Evolutionary conservation across 2,888 invertebrate species (phyloP).

Genomic region (Spisula solida): DNA sequence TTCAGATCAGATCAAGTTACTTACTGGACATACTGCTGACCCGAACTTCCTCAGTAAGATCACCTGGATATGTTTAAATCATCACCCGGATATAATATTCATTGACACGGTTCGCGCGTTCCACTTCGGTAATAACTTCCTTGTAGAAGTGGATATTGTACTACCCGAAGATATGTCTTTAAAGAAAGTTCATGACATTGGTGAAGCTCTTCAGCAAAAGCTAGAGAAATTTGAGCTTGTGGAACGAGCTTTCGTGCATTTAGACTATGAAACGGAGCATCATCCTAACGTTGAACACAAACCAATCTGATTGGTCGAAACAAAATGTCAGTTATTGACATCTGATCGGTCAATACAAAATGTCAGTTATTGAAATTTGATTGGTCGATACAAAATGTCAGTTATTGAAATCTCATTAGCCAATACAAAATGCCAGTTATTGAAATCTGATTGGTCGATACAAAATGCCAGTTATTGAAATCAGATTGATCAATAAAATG

Average conservation of each 20-base stretch:
- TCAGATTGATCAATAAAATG: too few relatives aligned
- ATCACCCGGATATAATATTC: slow-evolving; percentile 81
- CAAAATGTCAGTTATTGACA: too few relatives aligned
- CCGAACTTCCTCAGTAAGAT: slow-evolving; percentile 86
- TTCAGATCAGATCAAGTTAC: slow-evolving; percentile 85
- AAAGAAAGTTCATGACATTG: slow-evolving; percentile 88
- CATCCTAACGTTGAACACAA: slow-evolving; percentile 88
- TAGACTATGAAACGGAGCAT: slow-evolving; percentile 88
- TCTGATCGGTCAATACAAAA: too few relatives aligned
- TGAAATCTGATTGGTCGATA: too few relatives aligned
- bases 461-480: too few relatives aligned
- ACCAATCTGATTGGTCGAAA: slow-evolving; percentile 81
- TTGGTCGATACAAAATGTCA: too few relatives aligned
- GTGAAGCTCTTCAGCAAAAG: slow-evolving; percentile 88
- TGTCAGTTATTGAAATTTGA: too few relatives aligned
- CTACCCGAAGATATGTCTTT: slow-evolving; percentile 87
- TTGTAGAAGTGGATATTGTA: slow-evolving; percentile 88
- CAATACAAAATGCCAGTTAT: too few relatives aligned
- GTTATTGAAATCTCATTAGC: too few relatives aligned
- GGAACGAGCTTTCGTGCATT: slow-evolving; percentile 88
- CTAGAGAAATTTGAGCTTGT: slow-evolving; percentile 88
- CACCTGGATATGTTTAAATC: slow-evolving; percentile 86
- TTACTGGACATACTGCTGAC: slow-evolving; percentile 86
- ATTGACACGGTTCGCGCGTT: slow-evolving; percentile 89
- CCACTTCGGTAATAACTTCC: slow-evolving; percentile 88